phyloP scores from a whole-genome alignment of 2,113 vertebrate species.

The Grammomys surdaster region DNA sequence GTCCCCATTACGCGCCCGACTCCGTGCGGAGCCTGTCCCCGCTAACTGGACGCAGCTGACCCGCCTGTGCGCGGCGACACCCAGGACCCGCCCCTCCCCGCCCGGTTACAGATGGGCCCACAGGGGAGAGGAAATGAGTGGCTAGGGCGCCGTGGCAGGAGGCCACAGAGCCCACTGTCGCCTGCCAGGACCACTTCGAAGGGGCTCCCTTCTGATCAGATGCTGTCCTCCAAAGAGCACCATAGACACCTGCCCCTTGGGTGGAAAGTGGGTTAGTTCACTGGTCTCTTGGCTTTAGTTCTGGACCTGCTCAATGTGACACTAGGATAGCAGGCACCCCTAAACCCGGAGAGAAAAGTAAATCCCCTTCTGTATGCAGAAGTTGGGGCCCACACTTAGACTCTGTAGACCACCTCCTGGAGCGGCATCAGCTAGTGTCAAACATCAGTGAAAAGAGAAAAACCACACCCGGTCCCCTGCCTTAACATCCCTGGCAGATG shows the following conservation, averaged over 20 bases:
- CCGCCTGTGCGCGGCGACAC: conserved; percentile 10
- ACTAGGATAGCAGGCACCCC: not conserved
- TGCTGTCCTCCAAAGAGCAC: not conserved
- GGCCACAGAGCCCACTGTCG: not conserved
- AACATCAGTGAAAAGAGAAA: not conserved
- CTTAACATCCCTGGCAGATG: not conserved
- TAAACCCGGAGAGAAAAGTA: not conserved
- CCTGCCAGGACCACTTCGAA: not conserved
- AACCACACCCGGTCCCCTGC: not conserved
- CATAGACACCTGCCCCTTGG: not conserved
- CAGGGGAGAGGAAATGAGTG: not conserved
- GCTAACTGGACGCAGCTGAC: conserved; percentile 74
- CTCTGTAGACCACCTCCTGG: not conserved
- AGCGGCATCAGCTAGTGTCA: not conserved
- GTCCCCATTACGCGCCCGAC: conserved; percentile 75
- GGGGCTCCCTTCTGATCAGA: not conserved
- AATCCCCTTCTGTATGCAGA: not conserved
- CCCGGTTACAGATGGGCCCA: not conserved
- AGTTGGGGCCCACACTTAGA: not conserved
- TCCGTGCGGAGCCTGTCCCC: conserved; percentile 42
- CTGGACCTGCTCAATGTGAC: not conserved
- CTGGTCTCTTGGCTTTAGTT: not conserved
- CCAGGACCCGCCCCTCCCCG: not conserved
- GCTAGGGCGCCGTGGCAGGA: not conserved
- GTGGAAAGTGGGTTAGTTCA: not conserved